These are phyloP conservation scores for Anguilla anguilla DNA, from an alignment of 2,797 vertebrate species.

Conservation along the genomic window DNA sequence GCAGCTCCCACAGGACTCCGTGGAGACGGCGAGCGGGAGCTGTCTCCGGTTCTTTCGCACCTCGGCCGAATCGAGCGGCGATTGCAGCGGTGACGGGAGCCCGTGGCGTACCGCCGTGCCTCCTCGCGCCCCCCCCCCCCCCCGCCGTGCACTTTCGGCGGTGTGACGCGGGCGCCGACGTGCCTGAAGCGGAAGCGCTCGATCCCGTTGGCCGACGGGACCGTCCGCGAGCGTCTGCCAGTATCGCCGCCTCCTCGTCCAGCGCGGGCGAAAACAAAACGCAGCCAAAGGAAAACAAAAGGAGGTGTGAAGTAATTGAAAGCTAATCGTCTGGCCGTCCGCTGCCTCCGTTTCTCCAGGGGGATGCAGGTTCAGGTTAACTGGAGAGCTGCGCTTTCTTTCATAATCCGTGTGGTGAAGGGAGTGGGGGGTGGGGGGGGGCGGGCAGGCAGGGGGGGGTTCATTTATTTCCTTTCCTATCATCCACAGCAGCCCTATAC, in stretches of 20 bases:
- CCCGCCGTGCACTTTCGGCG: background rate
- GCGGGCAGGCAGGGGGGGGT: background rate
- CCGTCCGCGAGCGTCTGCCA: background rate
- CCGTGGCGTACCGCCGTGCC: no score
- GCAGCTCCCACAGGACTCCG: no score
- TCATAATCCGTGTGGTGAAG: background rate
- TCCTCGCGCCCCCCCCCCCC: background rate
- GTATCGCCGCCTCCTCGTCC: background rate
- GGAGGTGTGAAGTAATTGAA: background rate
- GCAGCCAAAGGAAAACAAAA: background rate
- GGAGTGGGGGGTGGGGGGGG: background rate
- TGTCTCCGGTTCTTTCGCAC: no score
- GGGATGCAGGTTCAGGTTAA: background rate
- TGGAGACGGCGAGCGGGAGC: no score
- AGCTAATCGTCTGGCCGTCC: background rate
- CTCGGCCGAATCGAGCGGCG: no score
- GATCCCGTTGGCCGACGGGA: background rate
- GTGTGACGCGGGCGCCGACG: background rate
- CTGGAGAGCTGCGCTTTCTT: background rate
- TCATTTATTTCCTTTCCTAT: background rate
- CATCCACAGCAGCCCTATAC: background rate
- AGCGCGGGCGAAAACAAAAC: background rate
- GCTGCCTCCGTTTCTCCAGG: background rate
- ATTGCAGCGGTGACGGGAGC: background rate
- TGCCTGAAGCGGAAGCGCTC: background rate